Base-by-base conservation (phyloP, 2,888 invertebrate species). In the Microchrysa polita region DNA sequence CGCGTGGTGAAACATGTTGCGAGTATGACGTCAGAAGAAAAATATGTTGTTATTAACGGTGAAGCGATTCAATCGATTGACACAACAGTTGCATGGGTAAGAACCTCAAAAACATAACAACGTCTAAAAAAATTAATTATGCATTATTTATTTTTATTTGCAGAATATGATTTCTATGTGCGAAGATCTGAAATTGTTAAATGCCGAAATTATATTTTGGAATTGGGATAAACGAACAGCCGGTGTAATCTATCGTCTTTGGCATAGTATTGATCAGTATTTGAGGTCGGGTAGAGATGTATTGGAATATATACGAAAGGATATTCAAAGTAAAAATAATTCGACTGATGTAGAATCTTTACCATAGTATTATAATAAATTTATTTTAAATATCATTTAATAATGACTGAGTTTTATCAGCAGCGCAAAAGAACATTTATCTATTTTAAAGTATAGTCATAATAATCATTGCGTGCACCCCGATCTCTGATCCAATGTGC, bases 41-140 rank as follows among this genome's bases (percentile, higher is more conserved):
- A 83, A 78, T 71, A 89, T 57, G 91, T 94, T 74, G 91, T 95
- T 69, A 89, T 95, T 67, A 93, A 94, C 86, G 95, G 90, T 16
- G 84, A 84, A 76, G 87, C 87, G 77, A 84, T 90, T 42, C 84
- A 84, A 69, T 86, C 86, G 77, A 88, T 90, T 77, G 90, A 90
- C 80, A 86, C 87, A 4, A 90, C 90, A 1, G 88, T 89, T 9
- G 89, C 88, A 14, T 86, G 87, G 83, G 90, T 89, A 84, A 83
- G 78, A 23, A n/a, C n/a, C n/a, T n/a, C n/a, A n/a, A n/a, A n/a
- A n/a, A n/a, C n/a, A n/a, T n/a, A n/a, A n/a, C n/a, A n/a, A n/a
- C n/a, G n/a, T n/a, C n/a, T n/a, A n/a, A n/a, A n/a, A n/a, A n/a
- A n/a, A n/a, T n/a, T n/a, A n/a, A n/a, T 34, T 34, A 34, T 34